phyloP scores from a whole-genome alignment of 2,888 invertebrate genomes.

The Amphipoea oculea region DNA sequence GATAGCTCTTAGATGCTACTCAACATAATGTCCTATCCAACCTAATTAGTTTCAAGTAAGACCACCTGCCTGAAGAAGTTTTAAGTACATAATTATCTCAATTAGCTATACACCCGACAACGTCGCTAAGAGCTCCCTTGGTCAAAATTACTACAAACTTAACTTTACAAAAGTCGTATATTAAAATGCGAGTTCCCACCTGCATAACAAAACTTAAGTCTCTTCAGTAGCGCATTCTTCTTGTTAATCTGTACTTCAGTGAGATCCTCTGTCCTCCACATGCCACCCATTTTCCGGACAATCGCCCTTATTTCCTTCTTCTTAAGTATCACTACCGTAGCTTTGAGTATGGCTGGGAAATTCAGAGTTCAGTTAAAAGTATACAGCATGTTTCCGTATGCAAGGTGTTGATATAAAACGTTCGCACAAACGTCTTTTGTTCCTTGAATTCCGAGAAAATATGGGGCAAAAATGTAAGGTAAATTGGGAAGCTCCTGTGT shows the following conservation, averaged over 20 bases:
- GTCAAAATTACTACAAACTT: slow-evolving; percentile 63
- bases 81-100: slow-evolving; percentile 66
- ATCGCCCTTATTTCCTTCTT: slow-evolving; percentile 63
- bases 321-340: slow-evolving; percentile 59
- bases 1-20: slow-evolving; percentile 39
- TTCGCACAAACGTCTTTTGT: slow-evolving; percentile 61
- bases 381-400: slow-evolving; percentile 60
- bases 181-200: slow-evolving; percentile 67
- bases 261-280: slow-evolving; percentile 66
- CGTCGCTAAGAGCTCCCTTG: slow-evolving; percentile 57
- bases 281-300: slow-evolving; percentile 63
- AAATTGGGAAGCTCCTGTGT: slow-evolving; percentile 58
- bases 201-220: slow-evolving; percentile 71
- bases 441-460: slow-evolving; percentile 62
- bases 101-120: slow-evolving; percentile 54
- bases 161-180: slow-evolving; percentile 54
- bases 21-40: slow-evolving; percentile 43
- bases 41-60: slow-evolving; percentile 56
- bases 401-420: slow-evolving; percentile 62
- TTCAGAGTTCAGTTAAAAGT: slow-evolving; percentile 55
- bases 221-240: slow-evolving; percentile 71
- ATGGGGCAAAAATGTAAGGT: slow-evolving; percentile 56
- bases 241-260: slow-evolving; percentile 69
- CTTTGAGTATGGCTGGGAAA: slow-evolving; percentile 68
- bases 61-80: slow-evolving; percentile 64